These are phyloP conservation scores for Calliphora vomitoria DNA, from an alignment of 2,888 invertebrate species.

Conservation along the genomic window DNA sequence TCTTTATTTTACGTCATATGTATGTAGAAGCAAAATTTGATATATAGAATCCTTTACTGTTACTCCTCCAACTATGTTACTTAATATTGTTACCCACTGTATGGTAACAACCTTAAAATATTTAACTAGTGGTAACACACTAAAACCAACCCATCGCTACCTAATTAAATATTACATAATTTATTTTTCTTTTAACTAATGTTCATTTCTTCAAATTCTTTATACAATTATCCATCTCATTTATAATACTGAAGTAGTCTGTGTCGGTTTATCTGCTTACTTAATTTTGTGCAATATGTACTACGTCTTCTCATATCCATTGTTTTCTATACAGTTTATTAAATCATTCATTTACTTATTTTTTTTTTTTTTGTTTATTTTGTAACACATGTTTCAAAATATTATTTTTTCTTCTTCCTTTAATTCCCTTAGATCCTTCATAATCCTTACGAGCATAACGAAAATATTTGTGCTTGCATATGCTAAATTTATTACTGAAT, in stretches of 20 bases:
- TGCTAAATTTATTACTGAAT: constrained; percentile 54
- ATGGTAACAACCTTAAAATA: too few species aligned
- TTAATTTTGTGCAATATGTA: not conserved
- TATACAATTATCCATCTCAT: constrained; percentile 12
- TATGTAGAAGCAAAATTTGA: too few species aligned
- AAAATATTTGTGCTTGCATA: constrained; percentile 61
- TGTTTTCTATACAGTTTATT: constrained; percentile 17
- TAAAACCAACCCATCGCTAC: too few species aligned
- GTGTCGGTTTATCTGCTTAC: not conserved
- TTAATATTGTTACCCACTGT: too few species aligned
- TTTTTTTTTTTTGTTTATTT: constrained; percentile 35
- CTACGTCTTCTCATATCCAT: not conserved
- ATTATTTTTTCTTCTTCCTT: constrained; percentile 54
- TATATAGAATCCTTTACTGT: too few species aligned
- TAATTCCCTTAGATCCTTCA: constrained; percentile 50
- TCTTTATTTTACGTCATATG: too few species aligned
- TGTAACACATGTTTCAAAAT: constrained; percentile 65
- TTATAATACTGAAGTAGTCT: not conserved
- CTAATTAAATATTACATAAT: too few species aligned
- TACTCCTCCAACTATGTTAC: too few species aligned
- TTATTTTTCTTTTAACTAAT: not conserved
- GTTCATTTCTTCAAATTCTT: not conserved
- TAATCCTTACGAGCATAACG: constrained; percentile 41
- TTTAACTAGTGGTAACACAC: too few species aligned
- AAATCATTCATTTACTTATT: constrained; percentile 33